Evolutionary conservation across 2,888 invertebrate genomes (phyloP).

Genomic region (Uropetala carovei): DNA sequence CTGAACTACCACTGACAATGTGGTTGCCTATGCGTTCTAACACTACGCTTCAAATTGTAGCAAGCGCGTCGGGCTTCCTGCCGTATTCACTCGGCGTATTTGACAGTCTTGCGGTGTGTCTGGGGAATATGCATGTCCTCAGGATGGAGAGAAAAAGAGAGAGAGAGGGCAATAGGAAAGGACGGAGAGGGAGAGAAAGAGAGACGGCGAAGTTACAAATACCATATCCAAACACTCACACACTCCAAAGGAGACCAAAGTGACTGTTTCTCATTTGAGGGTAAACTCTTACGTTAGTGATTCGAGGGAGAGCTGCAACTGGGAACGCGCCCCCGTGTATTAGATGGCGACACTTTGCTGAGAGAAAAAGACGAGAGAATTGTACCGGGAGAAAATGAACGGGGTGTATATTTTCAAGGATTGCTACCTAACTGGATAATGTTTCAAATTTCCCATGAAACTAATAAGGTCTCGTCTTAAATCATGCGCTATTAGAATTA

Average conservation of each 20-base stretch:
- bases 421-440: not conserved
- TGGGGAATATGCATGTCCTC: no score
- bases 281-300: conserved; percentile 22
- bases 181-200: not conserved
- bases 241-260: conserved; percentile 18
- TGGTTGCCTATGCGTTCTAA: not conserved
- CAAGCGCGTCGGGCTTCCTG: not conserved
- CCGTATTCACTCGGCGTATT: not conserved
- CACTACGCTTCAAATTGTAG: not conserved
- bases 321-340: not conserved
- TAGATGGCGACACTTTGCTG: not conserved
- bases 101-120: not conserved
- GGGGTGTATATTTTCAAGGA: not conserved
- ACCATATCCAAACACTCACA: not conserved
- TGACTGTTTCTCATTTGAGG: conserved; percentile 10
- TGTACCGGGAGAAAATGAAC: not conserved
- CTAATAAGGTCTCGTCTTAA: not conserved
- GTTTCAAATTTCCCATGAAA: not conserved
- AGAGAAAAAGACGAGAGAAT: not conserved
- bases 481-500: not conserved
- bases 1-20: no score
- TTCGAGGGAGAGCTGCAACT: not conserved
- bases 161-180: not conserved
- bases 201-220: conserved; percentile 12
- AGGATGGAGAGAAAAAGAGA: not conserved